These are phyloP conservation scores for Phymastichus coffea DNA, from an alignment of 1,140 invertebrate species.

Conservation along the genomic window DNA sequence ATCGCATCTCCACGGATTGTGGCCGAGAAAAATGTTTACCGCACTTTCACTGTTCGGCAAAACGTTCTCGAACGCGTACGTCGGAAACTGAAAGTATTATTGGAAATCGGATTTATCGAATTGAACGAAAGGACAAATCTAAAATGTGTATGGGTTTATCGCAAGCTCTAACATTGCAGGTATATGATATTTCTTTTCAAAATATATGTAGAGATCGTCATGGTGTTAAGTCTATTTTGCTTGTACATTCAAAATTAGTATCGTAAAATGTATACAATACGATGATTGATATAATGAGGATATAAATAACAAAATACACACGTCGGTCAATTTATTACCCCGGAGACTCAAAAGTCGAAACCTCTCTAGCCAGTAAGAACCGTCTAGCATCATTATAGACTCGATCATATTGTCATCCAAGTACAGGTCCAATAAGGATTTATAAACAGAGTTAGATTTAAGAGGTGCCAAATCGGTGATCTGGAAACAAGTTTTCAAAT, in stretches of 20 bases:
- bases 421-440: constrained; percentile 69
- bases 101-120: background rate
- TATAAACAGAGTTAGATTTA: constrained; percentile 66
- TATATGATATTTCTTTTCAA: no score
- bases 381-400: constrained; percentile 71
- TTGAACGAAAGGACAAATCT: background rate
- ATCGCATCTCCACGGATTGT: constrained; percentile 81
- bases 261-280: constrained; percentile 19
- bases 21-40: constrained; percentile 66
- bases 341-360: constrained; percentile 74
- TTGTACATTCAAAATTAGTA: constrained; percentile 14
- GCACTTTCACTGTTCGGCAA: constrained; percentile 71
- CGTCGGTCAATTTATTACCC: constrained; percentile 71
- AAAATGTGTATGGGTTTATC: no score
- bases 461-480: constrained; percentile 65
- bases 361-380: constrained; percentile 71
- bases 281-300: background rate
- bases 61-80: constrained; percentile 75
- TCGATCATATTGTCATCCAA: constrained; percentile 74
- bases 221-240: no score
- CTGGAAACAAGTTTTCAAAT: constrained; percentile 46
- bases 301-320: constrained; percentile 42
- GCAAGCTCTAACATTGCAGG: no score
- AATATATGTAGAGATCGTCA: no score
- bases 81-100: constrained; percentile 59